These are phyloP conservation scores for Molorchus minor DNA, from an alignment of 2,888 invertebrate genomes.

Conservation along the genomic window DNA sequence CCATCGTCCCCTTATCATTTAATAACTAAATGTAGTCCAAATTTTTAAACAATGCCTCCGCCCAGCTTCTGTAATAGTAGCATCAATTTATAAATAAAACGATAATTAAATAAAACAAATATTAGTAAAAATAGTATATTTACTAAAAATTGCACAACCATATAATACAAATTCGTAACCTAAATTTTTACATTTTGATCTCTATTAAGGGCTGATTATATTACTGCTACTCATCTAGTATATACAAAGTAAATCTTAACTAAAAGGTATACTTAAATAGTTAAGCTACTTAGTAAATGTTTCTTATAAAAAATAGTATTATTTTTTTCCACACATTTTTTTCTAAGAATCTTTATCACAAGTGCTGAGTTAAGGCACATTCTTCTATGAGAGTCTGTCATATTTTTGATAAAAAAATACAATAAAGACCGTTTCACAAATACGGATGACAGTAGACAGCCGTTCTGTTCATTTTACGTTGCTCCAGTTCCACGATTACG, in stretches of 20 bases:
- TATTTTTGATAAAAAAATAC: too few species aligned
- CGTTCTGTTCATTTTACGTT: too few species aligned
- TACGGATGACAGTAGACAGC: too few species aligned
- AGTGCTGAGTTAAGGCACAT: too few species aligned
- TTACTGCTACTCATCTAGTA: slow-evolving; percentile 11
- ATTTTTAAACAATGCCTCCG: neutral
- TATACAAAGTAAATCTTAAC: slow-evolving; percentile 21
- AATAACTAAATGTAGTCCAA: too few species aligned
- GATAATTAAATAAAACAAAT: neutral
- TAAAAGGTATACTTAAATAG: slow-evolving; percentile 17
- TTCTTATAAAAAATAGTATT: neutral
- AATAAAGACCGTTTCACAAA: too few species aligned
- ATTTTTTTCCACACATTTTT: too few species aligned
- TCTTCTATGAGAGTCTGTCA: too few species aligned
- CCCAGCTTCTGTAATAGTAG: neutral
- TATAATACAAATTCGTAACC: slow-evolving; percentile 16
- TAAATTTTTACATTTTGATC: slow-evolving; percentile 15
- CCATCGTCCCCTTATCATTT: neutral
- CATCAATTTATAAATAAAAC: neutral
- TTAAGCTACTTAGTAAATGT: slow-evolving; percentile 18
- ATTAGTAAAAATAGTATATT: slow-evolving; percentile 20
- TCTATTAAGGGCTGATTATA: slow-evolving; percentile 19
- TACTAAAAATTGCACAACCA: slow-evolving; percentile 24
- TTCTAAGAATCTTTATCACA: too few species aligned
- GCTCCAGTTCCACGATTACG: too few species aligned